Evolutionary conservation across 2,797 vertebrate species (phyloP), one percentile per base, ranked within the genome.

Genomic region (Phoeniculus purpureus): DNA sequence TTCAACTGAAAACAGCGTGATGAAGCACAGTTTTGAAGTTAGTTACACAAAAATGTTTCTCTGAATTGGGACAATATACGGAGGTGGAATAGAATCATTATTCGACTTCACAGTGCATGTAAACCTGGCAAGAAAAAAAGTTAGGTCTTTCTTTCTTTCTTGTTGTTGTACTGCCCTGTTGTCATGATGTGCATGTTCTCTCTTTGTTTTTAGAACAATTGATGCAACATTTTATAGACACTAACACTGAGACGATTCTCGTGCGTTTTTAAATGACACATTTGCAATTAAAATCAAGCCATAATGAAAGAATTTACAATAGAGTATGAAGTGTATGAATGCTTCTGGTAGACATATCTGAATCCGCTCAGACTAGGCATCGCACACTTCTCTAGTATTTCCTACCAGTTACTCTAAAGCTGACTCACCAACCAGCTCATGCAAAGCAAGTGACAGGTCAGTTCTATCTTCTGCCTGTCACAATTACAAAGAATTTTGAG

Each of bases 271-370:
- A 48, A 70, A 65, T 61, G 58, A 23, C 25, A 52, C 13, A 27
- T 75, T 92, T 85, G 81, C 37, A 91, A 74, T 70, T 87, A 76
- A 81, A 67, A 20, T 82, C 62, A 81, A 70, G 10, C 43, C 65
- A 15, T 48, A 70, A 84, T 64, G 66, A 87, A 93, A 92, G n/a
- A 17, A 37, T 9, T 82, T 85, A 14, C 12, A 52, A 50, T 60
- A 61, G 37, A 37, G 37, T 37, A 37, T 37, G 27, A 74, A 85
- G 5, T 56, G 7, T 26, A 40, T 25, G 26, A 56, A 58, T 56
- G 25, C 31, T 91, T 87, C 54, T 6, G 5, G 12, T n/a, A 70
- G 37, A 3, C 4, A 26, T 61, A 52, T 27, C 26, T 79, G 40
- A 79, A 71, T 66, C n/a, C 25, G 20, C 29, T 51, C 10, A 61